Base-by-base conservation (phyloP, 1,140 invertebrate species). In the Melitaea cinxia region DNA sequence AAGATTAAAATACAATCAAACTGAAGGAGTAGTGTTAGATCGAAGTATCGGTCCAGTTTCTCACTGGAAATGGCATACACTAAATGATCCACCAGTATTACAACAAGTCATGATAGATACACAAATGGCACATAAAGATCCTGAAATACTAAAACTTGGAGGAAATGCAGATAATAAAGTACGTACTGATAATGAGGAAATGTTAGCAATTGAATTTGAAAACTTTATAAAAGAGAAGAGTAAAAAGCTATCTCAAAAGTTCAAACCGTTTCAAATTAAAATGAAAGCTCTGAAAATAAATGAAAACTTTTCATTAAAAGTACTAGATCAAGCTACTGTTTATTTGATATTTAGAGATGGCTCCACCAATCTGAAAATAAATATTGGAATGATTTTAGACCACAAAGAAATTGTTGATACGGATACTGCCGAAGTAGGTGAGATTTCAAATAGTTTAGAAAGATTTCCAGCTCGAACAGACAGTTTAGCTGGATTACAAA, bases 221-320 rank as follows among this genome's bases (percentile, higher is more conserved):
- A 89, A 89, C 50, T 88, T 88, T 55, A 83, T 89, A 14, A 91
- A 87, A 67, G 84, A 89, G 47, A 89, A 89, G 63, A 81, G 75
- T 57, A 86, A 85, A 50, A 88, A 89, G 53, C 33, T 88, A 23
- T 67, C 78, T 1, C 82, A 89, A 73, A 79, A 83, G 21, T 91
- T 88, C 37, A 87, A 88, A 65, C 84, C 84, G 4, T 91, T 86
- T 54, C 85, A 87, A 73, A 89, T 89, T 30, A 91, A 78, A 78
- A 88, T 85, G 81, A 91, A 91, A 66, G 85, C 85, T n/a, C 65
- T 91, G 12, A 91, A 88, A 73, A 88, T 91, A 26, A 89, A 89
- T 60, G 86, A 89, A 60, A 30, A 85, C 57, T 89, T 91, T 71
- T 88, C 86, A 1, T 47, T 91, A 4, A 83, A 73, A 75, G 82